phyloP scores from a whole-genome alignment of 2,797 vertebrate species.

The Helicolenus hilgendorfi region DNA sequence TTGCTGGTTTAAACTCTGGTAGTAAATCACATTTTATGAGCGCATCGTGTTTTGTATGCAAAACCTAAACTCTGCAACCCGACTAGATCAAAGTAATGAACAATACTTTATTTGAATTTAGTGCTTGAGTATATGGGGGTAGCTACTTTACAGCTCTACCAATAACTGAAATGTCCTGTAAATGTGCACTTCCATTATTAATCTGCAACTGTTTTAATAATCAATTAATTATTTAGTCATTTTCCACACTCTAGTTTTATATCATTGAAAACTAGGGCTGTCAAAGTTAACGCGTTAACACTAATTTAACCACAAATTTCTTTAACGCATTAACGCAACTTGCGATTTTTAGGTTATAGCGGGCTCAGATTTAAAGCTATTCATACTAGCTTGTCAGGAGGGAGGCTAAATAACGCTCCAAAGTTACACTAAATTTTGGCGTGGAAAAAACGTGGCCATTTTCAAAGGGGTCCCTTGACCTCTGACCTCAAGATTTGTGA shows the following conservation, averaged over 20 bases:
- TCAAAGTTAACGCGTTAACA: no score
- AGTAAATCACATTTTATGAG: conserved; percentile 27
- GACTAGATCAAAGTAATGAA: not conserved
- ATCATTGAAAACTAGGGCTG: not conserved
- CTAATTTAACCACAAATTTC: no score
- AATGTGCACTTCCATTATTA: not conserved
- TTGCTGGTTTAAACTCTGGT: conserved; percentile 3
- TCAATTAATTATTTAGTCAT: not conserved
- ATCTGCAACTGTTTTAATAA: not conserved
- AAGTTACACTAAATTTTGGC: no score
- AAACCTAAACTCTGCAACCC: not conserved
- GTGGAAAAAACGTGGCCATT: no score
- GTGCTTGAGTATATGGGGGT: not conserved
- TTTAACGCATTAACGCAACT: no score
- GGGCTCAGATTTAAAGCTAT: no score
- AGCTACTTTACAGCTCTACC: not conserved
- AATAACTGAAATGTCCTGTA: not conserved
- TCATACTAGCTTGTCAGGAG: no score
- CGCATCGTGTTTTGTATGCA: conserved; percentile 1
- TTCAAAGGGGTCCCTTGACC: no score
- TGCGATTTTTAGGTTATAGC: no score
- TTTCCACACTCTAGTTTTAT: not conserved
- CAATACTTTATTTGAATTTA: not conserved
- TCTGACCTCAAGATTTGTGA: no score
- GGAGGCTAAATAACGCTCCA: no score